Base-by-base conservation (phyloP, 2,113 vertebrate genomes). In the Scomber scombrus region DNA sequence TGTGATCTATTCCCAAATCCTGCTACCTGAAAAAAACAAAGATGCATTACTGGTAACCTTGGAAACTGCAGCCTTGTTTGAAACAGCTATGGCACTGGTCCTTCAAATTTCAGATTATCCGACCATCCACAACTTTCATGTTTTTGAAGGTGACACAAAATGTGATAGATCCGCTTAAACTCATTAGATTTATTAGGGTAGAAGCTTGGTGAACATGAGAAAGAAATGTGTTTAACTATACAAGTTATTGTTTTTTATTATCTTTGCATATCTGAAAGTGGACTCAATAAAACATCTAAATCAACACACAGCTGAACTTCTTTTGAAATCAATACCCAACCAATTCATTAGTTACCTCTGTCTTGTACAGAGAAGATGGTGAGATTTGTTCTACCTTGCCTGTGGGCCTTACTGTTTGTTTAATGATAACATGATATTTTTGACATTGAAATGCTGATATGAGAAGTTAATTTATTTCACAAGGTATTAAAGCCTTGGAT, bases 11-110 rank as follows among this genome's bases (percentile, higher is more conserved):
- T 77, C 47, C 70, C 80, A 55, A 58, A 64, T 68, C 56, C 71
- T 62, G 31, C 51, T 49, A 80, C 49, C 55, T n/a, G 21, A 66
- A 74, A 47, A 55, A 84, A 86, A 87, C 58, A 89, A 80, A 71
- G 71, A 75, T 60, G 80, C 40, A 74, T 83, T 70, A 49, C 47
- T 70, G 85, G 91, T 93, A 90, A 89, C 91, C 91, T 87, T 84
- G 92, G 92, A 85, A 93, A 93, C 92, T 85, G 90, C 71, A 85
- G 80, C 55, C 69, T 73, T 82, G 75, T 91, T 84, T 86, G 74
- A 89, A 87, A 87, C 64, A 61, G n/a, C 75, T 75, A 63, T 47
- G 69, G 68, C 77, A 60, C 23, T 11, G 51, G 54, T 81, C 62
- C 56, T 79, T 68, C 31, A 26, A 58, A 78, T 84, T 19, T 13